Percentiles rank a stretch among this genome's conserved stretches.
Conservation (phyloP, 2,888 invertebrate species). For the Sicus ferrugineus region DNA sequence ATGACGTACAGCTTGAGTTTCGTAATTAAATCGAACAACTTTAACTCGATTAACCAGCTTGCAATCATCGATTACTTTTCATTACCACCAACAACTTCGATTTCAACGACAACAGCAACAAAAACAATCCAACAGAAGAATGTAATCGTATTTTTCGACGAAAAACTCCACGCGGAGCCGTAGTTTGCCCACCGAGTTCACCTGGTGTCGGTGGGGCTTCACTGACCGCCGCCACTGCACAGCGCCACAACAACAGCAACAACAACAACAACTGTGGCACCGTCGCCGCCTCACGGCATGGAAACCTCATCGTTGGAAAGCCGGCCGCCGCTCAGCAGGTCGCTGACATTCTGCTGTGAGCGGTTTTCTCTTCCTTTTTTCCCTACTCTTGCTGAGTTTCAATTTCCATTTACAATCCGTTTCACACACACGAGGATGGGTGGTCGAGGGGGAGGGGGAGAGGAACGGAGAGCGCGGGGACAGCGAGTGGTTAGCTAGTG, state of each 20-base stretch:
- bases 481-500: neutral
- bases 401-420: conserved; percentile 1
- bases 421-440: neutral
- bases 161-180: no score
- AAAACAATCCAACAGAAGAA: no score
- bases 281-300: neutral
- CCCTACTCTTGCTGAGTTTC: neutral
- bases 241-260: neutral
- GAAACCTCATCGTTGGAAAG: neutral
- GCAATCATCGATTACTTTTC: no score
- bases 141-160: no score
- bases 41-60: no score
- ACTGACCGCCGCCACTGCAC: no score
- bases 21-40: no score
- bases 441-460: neutral
- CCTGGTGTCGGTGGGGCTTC: no score
- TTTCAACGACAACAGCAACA: no score
- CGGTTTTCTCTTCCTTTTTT: neutral
- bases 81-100: no score
- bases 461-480: neutral
- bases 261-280: neutral
- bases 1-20: no score
- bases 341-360: no score
- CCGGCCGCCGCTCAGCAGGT: neutral
- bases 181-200: neutral